Evolutionary conservation across 23 tunicate species (phyloP).

Genomic region (Clavelina lepadiformis): DNA sequence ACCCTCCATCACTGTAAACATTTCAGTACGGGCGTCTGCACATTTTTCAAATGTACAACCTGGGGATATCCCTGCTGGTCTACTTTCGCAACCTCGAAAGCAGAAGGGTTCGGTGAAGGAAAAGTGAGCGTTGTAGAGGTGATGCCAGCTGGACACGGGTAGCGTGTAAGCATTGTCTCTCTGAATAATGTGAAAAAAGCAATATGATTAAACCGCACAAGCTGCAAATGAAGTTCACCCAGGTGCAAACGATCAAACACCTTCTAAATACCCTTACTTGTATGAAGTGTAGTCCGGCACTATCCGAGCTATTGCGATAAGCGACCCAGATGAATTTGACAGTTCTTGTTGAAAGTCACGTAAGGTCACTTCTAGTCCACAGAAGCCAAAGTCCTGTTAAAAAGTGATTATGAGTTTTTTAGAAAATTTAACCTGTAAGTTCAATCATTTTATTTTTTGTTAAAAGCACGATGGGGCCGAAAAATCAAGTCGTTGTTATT

Average conservation of each 20-base stretch:
- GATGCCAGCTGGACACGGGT: constrained; percentile 58
- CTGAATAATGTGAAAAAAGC: constrained; percentile 3
- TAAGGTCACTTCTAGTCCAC: constrained; percentile 83
- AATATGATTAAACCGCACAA: neutral
- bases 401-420: too few relatives aligned
- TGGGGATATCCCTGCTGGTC: constrained; percentile 81
- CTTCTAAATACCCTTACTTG: constrained; percentile 37
- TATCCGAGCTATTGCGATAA: constrained; percentile 71
- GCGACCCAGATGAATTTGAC: constrained; percentile 35
- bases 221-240: too few relatives aligned
- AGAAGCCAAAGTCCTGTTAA: constrained; percentile 78
- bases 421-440: too few relatives aligned
- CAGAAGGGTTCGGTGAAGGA: constrained; percentile 72
- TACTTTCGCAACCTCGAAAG: constrained; percentile 49
- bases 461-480: too few relatives aligned
- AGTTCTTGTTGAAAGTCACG: constrained; percentile 72
- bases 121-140: constrained; percentile 64
- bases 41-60: constrained; percentile 12
- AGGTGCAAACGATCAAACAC: too few relatives aligned
- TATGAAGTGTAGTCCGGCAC: constrained; percentile 84
- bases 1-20: neutral
- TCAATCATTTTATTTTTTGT: too few relatives aligned
- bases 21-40: neutral
- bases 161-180: constrained; percentile 52
- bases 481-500: too few relatives aligned